phyloP scores from a whole-genome alignment of 2,888 invertebrate species.

The Choristoneura rosaceana region DNA sequence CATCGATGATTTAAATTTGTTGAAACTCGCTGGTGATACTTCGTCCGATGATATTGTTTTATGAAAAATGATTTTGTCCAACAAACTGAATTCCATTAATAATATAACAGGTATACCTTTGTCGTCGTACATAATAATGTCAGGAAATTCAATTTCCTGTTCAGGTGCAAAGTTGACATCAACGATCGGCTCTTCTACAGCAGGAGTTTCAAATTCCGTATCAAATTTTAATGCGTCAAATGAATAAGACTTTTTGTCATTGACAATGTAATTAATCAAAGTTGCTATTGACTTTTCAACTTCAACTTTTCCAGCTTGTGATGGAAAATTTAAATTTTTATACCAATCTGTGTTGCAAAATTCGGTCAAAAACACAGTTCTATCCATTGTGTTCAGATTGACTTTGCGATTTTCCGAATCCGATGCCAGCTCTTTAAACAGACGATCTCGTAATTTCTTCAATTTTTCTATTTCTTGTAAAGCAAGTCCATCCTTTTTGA shows the following conservation, averaged over 20 bases:
- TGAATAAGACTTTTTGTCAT: constrained; percentile 55
- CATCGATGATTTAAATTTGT: constrained; percentile 55
- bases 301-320: constrained; percentile 46
- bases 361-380: constrained; percentile 47
- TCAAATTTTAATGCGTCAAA: constrained; percentile 59
- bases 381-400: constrained; percentile 50
- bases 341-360: constrained; percentile 53
- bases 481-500: constrained; percentile 45
- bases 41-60: constrained; percentile 32
- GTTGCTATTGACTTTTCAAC: constrained; percentile 57
- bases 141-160: constrained; percentile 61
- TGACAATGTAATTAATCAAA: constrained; percentile 60
- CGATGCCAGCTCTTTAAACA: constrained; percentile 48
- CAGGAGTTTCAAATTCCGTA: constrained; percentile 44
- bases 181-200: constrained; percentile 51
- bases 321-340: constrained; percentile 44
- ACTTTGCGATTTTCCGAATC: constrained; percentile 2
- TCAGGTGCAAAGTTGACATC: constrained; percentile 53
- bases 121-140: constrained; percentile 58
- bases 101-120: constrained; percentile 61
- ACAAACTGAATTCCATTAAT: constrained; percentile 51
- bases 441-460: constrained; percentile 50
- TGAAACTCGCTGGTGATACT: constrained; percentile 51
- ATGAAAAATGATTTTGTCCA: constrained; percentile 56
- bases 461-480: constrained; percentile 55